A percentile compares a stretch with the other conserved stretches of the same genome.
These are phyloP conservation scores for Cheirogaleus medius DNA, from an alignment of 2,113 vertebrate species.

Conservation along the genomic window DNA sequence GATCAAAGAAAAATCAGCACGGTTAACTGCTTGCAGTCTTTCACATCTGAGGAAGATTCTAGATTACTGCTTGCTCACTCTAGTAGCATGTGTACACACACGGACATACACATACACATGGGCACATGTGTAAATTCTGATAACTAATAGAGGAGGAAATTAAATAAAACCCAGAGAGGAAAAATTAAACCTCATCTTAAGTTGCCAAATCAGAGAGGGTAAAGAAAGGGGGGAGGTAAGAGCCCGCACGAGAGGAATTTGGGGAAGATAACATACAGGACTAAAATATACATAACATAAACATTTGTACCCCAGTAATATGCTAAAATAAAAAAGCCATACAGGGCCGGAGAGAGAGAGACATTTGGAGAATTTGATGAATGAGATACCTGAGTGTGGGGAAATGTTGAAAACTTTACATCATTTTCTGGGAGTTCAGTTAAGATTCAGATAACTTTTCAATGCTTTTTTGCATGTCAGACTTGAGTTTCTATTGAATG, in stretches of 20 bases:
- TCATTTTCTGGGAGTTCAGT: not conserved
- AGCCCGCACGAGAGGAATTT: not conserved
- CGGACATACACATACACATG: rapidly evolving
- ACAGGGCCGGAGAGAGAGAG: not conserved
- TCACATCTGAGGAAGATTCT: not conserved
- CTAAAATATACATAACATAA: too few species aligned
- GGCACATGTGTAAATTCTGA: not conserved
- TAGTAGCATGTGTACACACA: not conserved
- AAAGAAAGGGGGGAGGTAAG: not conserved
- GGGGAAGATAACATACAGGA: not conserved
- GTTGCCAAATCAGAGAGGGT: not conserved
- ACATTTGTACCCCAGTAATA: too few species aligned
- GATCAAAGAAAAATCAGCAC: not conserved
- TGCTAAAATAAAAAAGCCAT: too few species aligned
- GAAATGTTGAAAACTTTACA: not conserved
- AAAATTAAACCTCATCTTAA: not conserved
- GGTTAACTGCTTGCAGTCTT: not conserved
- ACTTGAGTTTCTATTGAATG: not conserved
- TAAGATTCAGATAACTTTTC: not conserved
- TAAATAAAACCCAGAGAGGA: not conserved
- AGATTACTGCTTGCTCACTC: not conserved
- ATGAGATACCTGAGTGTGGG: not conserved
- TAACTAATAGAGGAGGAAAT: not conserved
- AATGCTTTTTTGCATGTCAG: not conserved
- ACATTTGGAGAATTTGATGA: not conserved